Evolutionary conservation across 2,888 invertebrate genomes (phyloP), one percentile per base, ranked within the genome.

Genomic region (Tetragnatha montana): DNA sequence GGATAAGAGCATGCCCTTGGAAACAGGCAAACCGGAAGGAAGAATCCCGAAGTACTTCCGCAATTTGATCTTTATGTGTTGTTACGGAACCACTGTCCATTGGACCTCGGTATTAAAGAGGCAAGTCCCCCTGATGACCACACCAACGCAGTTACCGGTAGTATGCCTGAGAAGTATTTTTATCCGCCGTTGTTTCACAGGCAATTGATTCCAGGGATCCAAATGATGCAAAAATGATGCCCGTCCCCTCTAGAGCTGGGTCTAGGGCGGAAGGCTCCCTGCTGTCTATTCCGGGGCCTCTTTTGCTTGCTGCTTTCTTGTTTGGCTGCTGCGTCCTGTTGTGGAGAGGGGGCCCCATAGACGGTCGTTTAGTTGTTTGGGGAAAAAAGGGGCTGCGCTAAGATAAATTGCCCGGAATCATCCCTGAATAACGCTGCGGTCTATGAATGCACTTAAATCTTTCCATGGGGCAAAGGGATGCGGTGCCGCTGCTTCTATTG

Each of bases 161-260:
- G 81, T 76, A 78, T 86, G 86, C 86, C 80, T 86, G 86, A 86
- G 68, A 19, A 73, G 74, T 74, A 35, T 50, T 79, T 80, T 84
- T 78, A 84, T 85, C 50, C 81, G 74, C 89, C 76, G 85, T 89
- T 85, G 89, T 89, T 89, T 89, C 89, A 89, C 89, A 89, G 89
- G 85, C 89, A 84, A 89, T 89, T 89, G 89, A 89, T 89, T 81
- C 21, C 88, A 81, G 73, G 71, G 88, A 81, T 85, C 85, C 85
- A 89, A 89, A 89, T 89, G 89, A 89, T 89, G 89, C 89, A 88
- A 88, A 88, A 83, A 88, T 83, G 83, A 88, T 83, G 69, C 81
- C 82, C 71, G 78, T 51, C 73, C 76, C 22, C 75, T 75, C 50
- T 75, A 12, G 60, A 60, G 35, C 35, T 35, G 60, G 60, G 60